phyloP scores from a whole-genome alignment of 92 coral and sea anemone species.

The Paramuricea clavata region DNA sequence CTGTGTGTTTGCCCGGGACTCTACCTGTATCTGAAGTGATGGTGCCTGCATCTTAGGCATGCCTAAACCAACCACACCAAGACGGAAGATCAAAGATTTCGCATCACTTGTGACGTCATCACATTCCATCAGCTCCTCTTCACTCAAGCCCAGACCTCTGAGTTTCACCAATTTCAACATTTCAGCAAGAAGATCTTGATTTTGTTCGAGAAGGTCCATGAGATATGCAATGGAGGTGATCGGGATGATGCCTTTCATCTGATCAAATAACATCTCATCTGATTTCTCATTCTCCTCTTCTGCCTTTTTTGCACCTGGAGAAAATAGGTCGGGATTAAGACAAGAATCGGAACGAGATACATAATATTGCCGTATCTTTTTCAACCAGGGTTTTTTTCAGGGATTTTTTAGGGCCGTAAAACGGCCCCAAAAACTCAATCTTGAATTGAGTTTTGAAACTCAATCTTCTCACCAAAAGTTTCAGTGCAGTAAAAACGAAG shows the following conservation, averaged over 20 bases:
- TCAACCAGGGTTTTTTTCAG: too few relatives aligned
- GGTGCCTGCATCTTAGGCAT: constrained; percentile 75
- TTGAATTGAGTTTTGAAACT: too few relatives aligned
- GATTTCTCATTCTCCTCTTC: neutral
- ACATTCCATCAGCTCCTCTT: constrained; percentile 25
- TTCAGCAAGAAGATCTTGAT: constrained; percentile 22
- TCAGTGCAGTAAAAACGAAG: too few relatives aligned
- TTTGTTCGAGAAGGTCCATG: constrained; percentile 12
- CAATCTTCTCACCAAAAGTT: too few relatives aligned
- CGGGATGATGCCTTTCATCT: constrained; percentile 43
- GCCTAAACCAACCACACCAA: constrained; percentile 75
- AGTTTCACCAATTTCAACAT: constrained; percentile 47
- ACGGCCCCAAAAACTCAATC: too few relatives aligned
- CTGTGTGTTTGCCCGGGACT: too few relatives aligned
- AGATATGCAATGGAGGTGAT: constrained; percentile 31
- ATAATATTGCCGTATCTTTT: too few relatives aligned
- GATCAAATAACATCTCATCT: constrained; percentile 60
- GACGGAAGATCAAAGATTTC: constrained; percentile 69
- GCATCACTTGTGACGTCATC: constrained; percentile 45
- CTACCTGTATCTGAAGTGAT: constrained; percentile 74
- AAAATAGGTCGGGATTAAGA: neutral
- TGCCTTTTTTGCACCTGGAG: neutral
- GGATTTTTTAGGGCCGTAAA: too few relatives aligned
- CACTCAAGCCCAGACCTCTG: constrained; percentile 16
- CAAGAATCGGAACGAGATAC: too few relatives aligned